A percentile compares a stretch with the other conserved stretches of the same genome.
phyloP scores from a whole-genome alignment of 2,888 invertebrate genomes.

The Micoletzkya japonica region DNA sequence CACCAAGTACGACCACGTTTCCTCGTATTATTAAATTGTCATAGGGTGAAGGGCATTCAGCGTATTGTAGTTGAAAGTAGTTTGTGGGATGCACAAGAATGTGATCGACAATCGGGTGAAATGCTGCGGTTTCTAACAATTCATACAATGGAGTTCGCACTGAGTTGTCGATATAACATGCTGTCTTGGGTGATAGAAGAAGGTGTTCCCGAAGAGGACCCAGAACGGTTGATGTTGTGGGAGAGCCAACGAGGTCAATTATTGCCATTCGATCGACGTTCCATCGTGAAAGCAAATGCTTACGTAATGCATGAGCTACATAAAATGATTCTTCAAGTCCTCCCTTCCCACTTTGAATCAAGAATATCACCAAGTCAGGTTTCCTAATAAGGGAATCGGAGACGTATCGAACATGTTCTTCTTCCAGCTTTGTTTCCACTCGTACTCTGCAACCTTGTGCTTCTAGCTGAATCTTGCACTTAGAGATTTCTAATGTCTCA shows the following conservation, averaged over 20 bases:
- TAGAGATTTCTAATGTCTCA: not conserved
- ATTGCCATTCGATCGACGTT: not conserved
- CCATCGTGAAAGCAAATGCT: not conserved
- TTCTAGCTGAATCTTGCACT: not conserved
- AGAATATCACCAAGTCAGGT: not conserved
- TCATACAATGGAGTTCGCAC: not conserved
- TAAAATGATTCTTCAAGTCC: not conserved
- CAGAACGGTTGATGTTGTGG: not conserved
- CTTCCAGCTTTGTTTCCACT: not conserved
- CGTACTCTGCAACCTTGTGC: not conserved
- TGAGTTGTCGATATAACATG: conserved; percentile 10
- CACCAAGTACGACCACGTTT: conserved; percentile 30
- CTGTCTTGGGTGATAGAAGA: not conserved
- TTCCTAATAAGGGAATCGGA: not conserved
- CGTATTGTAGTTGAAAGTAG: conserved; percentile 7
- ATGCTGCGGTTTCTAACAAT: not conserved
- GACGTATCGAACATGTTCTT: not conserved
- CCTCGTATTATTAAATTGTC: conserved; percentile 11
- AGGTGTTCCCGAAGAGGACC: conserved; percentile 22
- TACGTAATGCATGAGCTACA: not conserved
- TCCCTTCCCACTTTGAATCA: not conserved
- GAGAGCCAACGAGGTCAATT: not conserved
- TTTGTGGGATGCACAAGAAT: not conserved
- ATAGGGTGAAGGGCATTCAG: not conserved
- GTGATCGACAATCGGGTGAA: not conserved